Base-by-base conservation (phyloP, 1,140 invertebrate species). In the Drosophila cardini region DNA sequence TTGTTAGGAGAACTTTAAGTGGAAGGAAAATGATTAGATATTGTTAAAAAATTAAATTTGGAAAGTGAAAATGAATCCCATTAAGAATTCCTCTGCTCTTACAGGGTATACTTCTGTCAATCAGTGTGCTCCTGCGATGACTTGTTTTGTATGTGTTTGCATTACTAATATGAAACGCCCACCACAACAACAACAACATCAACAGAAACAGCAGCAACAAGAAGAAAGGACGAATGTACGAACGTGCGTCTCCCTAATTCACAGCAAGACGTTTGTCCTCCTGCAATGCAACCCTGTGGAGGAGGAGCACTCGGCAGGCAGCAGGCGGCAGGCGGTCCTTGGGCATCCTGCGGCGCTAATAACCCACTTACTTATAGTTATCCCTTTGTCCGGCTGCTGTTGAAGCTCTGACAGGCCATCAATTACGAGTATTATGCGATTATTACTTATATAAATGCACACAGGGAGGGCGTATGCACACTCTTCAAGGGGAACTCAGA, bases 351-450 rank as follows among this genome's bases (percentile, higher is more conserved):
- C 80, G 77, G 84, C 68, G 84, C 77, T 87, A 87, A 87, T 87
- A 87, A 89, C 84, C 84, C 80, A 87, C 84, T 89, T 87, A 87
- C 84, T 87, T 89, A 87, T 82, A 89, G 84, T 89, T 87, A 87
- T 89, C 84, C 84, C 71, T 72, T 89, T 87, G 84, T 87, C 43
- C 67, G 72, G 67, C 43, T 63, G 70, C 45, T 46, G 45, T 30
- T 45, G 45, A 34, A 45, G 67, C 65, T 61, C 43, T 75, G 72
- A 71, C 72, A 75, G 72, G 46, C 80, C 80, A 83, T 83, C 76
- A 83, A 83, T 83, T 83, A 83, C 45, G 64, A 61, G 64, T 73
- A 73, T 73, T 73, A 73, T 46, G 56, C 32, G 71, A 61, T 50
- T 38, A 69, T 69, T 73, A 69, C 64, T 61, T 72, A 60, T 45